These are phyloP conservation scores for Argyresthia albistria DNA, from an alignment of 2,888 invertebrate genomes.

Conservation along the genomic window DNA sequence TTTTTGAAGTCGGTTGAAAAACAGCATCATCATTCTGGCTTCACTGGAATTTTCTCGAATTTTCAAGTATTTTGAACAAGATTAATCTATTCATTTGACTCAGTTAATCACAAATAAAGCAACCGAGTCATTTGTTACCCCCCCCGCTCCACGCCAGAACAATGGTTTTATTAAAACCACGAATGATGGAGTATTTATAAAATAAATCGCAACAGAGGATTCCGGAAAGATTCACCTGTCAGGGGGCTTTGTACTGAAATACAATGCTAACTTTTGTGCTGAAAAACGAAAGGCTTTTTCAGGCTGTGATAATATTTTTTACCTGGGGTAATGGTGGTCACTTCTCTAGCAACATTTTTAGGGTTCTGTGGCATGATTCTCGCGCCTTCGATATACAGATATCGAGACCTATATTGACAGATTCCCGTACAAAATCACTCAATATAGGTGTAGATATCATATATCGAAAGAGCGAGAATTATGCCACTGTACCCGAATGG, in stretches of 20 bases:
- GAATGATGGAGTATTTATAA: constrained; percentile 31
- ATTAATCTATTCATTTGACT: constrained; percentile 14
- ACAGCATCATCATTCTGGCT: too few relatives aligned
- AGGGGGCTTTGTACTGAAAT: constrained; percentile 34
- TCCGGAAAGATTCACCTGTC: constrained; percentile 30
- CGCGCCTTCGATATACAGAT: too few relatives aligned
- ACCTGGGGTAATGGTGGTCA: background rate
- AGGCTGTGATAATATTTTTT: constrained; percentile 28
- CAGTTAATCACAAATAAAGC: constrained; percentile 15
- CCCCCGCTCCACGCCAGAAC: constrained; percentile 13
- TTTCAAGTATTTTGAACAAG: background rate
- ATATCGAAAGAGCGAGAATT: too few relatives aligned
- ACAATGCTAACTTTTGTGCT: constrained; percentile 36
- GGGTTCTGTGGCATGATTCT: too few relatives aligned
- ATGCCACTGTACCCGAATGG: too few relatives aligned
- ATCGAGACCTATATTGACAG: too few relatives aligned
- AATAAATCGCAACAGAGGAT: constrained; percentile 32
- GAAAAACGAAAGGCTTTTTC: constrained; percentile 21
- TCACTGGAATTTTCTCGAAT: too few relatives aligned
- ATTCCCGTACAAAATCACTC: too few relatives aligned
- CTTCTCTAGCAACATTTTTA: constrained; percentile 7
- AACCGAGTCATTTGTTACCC: constrained; percentile 23
- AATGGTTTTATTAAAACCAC: constrained; percentile 23
- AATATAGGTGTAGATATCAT: too few relatives aligned
- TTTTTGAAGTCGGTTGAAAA: too few relatives aligned